Conservation (phyloP, 2,888 invertebrate species). For the Omphaloscelis lunosa region DNA sequence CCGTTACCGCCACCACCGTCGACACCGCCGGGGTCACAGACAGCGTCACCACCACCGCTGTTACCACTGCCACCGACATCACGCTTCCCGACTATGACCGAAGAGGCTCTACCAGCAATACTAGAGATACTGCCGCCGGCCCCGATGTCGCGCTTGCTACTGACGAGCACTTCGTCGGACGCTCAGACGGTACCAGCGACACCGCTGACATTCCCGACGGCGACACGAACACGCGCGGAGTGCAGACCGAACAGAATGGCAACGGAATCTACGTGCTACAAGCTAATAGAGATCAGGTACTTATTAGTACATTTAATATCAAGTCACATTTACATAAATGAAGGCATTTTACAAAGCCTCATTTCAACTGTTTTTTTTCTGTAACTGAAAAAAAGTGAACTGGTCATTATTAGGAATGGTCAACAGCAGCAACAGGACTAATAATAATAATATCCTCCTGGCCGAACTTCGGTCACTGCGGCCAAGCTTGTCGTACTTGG, state of each 20-base stretch:
- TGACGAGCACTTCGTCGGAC: not conserved
- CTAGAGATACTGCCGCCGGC: not conserved
- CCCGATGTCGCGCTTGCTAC: not conserved
- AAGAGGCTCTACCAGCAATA: not conserved
- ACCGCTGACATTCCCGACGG: not conserved
- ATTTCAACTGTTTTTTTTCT: too few species aligned
- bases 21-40: slow-evolving; percentile 18
- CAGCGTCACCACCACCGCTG: slow-evolving; percentile 23
- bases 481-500: too few species aligned
- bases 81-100: not conserved
- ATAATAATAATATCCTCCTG: not conserved
- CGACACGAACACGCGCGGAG: slow-evolving; percentile 22
- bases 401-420: not conserved
- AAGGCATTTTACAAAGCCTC: not conserved
- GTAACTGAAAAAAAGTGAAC: not conserved
- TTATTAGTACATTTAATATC: not conserved
- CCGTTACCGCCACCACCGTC: slow-evolving; percentile 44
- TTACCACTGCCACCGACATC: not conserved
- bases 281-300: slow-evolving; percentile 23
- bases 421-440: not conserved
- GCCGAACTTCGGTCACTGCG: not conserved
- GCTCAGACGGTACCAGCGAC: not conserved
- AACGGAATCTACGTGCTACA: slow-evolving; percentile 39
- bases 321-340: not conserved
- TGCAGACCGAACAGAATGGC: slow-evolving; percentile 2